Conservation (phyloP, 2,113 vertebrate species). For the Rhabdomys dilectus region DNA sequence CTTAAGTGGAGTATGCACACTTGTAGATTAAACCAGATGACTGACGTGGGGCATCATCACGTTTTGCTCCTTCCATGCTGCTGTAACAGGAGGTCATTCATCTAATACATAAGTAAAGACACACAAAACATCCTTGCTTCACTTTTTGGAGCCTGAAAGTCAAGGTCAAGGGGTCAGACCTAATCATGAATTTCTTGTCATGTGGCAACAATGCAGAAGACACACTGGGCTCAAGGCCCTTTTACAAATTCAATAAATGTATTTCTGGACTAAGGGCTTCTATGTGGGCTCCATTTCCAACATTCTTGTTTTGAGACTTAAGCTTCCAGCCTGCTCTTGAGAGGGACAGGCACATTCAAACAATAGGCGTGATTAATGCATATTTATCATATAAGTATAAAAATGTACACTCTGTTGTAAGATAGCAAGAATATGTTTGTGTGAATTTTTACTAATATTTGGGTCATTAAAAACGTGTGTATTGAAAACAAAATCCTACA, state of each 20-base stretch:
- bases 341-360: neutral
- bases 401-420: neutral
- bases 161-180: neutral
- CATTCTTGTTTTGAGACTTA: neutral
- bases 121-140: neutral
- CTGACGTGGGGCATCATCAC: too few relatives aligned
- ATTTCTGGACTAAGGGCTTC: too few relatives aligned
- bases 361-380: neutral
- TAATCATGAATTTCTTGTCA: neutral
- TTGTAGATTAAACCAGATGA: neutral
- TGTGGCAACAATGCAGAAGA: neutral
- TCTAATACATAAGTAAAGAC: too few relatives aligned
- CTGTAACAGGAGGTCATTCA: neutral
- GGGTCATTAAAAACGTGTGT: neutral
- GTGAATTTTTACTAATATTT: neutral
- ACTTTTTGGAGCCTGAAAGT: neutral
- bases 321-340: neutral
- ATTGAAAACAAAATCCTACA: neutral
- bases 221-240: neutral
- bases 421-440: neutral
- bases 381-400: neutral
- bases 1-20: neutral
- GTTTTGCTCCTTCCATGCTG: too few relatives aligned
- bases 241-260: neutral
- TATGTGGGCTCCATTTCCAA: neutral